Conservation (phyloP, 1,140 invertebrate genomes). For the Drosophila triauraria region DNA sequence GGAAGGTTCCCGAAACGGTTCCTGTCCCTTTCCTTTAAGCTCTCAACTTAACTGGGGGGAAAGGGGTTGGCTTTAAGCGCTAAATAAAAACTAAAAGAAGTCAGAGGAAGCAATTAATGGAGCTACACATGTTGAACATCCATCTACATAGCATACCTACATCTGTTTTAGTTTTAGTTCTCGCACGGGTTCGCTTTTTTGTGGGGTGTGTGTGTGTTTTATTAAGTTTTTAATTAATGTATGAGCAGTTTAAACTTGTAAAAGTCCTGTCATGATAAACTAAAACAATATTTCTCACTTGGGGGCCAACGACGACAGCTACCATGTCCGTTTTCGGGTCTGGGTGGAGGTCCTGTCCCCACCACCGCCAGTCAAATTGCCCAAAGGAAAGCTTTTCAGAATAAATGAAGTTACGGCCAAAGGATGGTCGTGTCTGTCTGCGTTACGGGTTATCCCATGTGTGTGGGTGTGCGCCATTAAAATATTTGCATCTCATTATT, state of each 20-base stretch:
- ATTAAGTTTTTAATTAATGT: slow-evolving; percentile 84
- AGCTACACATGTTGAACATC: slow-evolving; percentile 48
- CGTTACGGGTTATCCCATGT: slow-evolving; percentile 10
- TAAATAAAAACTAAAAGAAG: slow-evolving; percentile 1
- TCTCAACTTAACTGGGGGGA: not conserved
- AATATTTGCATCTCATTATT: slow-evolving; percentile 82
- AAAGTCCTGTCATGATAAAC: slow-evolving; percentile 83
- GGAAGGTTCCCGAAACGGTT: slow-evolving; percentile 32
- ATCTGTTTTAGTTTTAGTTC: slow-evolving; percentile 42
- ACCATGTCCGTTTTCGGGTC: slow-evolving; percentile 12
- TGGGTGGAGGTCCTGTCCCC: not conserved
- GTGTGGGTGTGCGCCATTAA: slow-evolving; percentile 64
- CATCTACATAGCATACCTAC: slow-evolving; percentile 38
- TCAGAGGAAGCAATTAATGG: slow-evolving; percentile 43
- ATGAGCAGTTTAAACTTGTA: slow-evolving; percentile 84
- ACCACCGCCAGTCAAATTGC: slow-evolving; percentile 41
- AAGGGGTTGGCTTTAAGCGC: slow-evolving; percentile 18
- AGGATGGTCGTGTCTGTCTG: slow-evolving; percentile 28
- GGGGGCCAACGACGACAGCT: slow-evolving; percentile 59
- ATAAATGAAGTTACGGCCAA: slow-evolving; percentile 72
- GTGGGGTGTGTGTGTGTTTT: slow-evolving; percentile 53
- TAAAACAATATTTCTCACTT: slow-evolving; percentile 83
- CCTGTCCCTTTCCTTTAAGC: not conserved
- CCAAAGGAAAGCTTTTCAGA: slow-evolving; percentile 66
- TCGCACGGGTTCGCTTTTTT: slow-evolving; percentile 25